These are phyloP conservation scores for Emmelina monodactyla DNA, from an alignment of 2,888 invertebrate genomes.

Conservation along the genomic window DNA sequence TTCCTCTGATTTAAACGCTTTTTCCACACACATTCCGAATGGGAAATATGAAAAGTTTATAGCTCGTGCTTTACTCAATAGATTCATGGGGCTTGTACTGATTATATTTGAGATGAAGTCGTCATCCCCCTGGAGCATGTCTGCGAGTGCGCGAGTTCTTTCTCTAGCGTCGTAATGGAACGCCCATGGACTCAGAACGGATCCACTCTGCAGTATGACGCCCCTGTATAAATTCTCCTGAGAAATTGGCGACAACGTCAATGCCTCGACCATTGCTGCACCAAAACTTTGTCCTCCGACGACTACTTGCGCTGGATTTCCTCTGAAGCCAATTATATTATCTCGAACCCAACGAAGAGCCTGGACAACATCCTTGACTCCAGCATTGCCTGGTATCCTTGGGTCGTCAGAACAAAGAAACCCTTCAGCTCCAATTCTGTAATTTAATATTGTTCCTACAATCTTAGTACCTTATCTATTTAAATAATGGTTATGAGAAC, in stretches of 20 bases:
- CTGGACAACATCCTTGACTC: constrained; percentile 39
- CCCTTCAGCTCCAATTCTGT: constrained; percentile 39
- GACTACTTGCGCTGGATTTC: constrained; percentile 39
- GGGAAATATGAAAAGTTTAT: constrained; percentile 37
- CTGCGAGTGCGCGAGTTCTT: constrained; percentile 26
- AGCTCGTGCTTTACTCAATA: constrained; percentile 26
- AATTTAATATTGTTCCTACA: constrained; percentile 15
- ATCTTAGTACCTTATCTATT: neutral
- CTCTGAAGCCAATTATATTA: constrained; percentile 48
- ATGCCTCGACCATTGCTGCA: constrained; percentile 44
- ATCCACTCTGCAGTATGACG: constrained; percentile 48
- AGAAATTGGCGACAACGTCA: constrained; percentile 32
- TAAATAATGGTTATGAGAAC: neutral
- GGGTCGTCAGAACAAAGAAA: constrained; percentile 41
- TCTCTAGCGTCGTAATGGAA: constrained; percentile 44
- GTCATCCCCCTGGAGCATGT: constrained; percentile 18
- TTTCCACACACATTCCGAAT: constrained; percentile 44
- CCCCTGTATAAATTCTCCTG: constrained; percentile 40
- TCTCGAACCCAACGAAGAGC: constrained; percentile 50
- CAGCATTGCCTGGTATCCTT: constrained; percentile 45
- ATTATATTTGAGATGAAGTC: constrained; percentile 16
- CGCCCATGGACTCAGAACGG: constrained; percentile 41
- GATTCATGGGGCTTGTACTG: constrained; percentile 19
- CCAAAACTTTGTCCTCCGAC: constrained; percentile 46
- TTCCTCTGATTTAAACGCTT: constrained; percentile 33